Conservation (phyloP, 2,797 vertebrate species). For the Tadarida brasiliensis region DNA sequence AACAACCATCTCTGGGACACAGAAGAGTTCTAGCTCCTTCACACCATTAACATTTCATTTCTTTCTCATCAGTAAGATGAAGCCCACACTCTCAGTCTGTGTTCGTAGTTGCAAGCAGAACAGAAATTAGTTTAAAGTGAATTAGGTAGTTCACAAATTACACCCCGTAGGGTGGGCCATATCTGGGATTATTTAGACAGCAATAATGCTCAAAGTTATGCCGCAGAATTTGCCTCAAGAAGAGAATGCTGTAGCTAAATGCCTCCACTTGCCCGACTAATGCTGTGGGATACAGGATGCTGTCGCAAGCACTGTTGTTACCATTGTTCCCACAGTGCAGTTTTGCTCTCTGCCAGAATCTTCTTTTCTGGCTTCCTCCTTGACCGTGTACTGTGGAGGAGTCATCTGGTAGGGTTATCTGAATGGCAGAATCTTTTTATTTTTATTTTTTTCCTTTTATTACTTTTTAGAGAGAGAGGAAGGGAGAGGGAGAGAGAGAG, state of each 20-base stretch:
- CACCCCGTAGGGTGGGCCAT: no score
- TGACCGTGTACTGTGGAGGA: background rate
- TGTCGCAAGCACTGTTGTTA: background rate
- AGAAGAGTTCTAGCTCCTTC: slow-evolving; percentile 24
- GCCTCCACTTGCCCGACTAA: background rate
- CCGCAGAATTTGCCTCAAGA: background rate
- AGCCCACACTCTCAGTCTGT: background rate
- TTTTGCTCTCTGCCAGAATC: background rate
- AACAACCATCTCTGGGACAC: background rate
- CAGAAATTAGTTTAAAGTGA: background rate
- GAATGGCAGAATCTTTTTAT: background rate
- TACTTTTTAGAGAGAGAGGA: no score
- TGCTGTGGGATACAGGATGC: background rate
- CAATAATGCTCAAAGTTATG: background rate
- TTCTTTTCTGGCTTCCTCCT: background rate
- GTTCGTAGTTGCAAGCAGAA: background rate
- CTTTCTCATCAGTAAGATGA: background rate
- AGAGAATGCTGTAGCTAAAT: background rate
- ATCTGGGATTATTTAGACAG: background rate
- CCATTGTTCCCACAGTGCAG: background rate
- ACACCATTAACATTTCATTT: background rate
- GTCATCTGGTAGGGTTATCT: background rate
- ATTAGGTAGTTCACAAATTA: background rate
- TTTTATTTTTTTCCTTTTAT: no score
- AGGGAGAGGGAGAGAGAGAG: no score